Conservation (phyloP, 1,140 invertebrate species). For the Gonatopus flavifemur region DNA sequence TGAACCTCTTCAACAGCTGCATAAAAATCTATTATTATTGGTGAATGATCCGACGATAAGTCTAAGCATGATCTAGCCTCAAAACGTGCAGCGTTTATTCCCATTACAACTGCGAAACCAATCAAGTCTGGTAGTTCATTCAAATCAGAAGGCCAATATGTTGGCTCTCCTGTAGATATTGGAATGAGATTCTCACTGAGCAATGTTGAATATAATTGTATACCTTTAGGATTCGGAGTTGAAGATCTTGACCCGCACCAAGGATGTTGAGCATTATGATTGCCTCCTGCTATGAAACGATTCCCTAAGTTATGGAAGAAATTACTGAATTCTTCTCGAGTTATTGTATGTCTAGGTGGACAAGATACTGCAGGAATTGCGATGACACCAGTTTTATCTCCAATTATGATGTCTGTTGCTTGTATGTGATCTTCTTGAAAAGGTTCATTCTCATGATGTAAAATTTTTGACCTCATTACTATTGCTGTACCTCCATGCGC, state of each 20-base stretch:
- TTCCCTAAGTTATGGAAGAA: constrained; percentile 22
- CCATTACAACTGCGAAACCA: constrained; percentile 40
- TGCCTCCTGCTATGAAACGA: constrained; percentile 37
- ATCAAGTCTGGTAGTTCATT: constrained; percentile 43
- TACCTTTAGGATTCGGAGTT: constrained; percentile 33
- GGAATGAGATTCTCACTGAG: constrained; percentile 22
- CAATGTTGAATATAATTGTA: constrained; percentile 34
- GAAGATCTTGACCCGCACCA: constrained; percentile 50
- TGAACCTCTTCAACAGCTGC: background rate
- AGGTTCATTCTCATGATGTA: background rate
- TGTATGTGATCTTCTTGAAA: constrained; percentile 22
- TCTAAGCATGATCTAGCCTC: constrained; percentile 11
- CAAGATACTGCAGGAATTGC: constrained; percentile 24
- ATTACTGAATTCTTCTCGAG: constrained; percentile 13
- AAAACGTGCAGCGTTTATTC: constrained; percentile 15
- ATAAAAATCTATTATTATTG: constrained; percentile 15
- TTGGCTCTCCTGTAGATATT: constrained; percentile 44
- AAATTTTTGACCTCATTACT: constrained; percentile 18
- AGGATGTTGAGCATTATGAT: constrained; percentile 52
- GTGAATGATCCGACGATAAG: constrained; percentile 31
- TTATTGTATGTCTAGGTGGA: constrained; percentile 19
- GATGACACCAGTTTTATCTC: constrained; percentile 1
- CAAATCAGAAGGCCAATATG: constrained; percentile 45
- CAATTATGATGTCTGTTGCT: constrained; percentile 17
- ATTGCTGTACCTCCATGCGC: constrained; percentile 31